Evolutionary conservation across 2,888 invertebrate species (phyloP).

Genomic region (Amiota communis): DNA sequence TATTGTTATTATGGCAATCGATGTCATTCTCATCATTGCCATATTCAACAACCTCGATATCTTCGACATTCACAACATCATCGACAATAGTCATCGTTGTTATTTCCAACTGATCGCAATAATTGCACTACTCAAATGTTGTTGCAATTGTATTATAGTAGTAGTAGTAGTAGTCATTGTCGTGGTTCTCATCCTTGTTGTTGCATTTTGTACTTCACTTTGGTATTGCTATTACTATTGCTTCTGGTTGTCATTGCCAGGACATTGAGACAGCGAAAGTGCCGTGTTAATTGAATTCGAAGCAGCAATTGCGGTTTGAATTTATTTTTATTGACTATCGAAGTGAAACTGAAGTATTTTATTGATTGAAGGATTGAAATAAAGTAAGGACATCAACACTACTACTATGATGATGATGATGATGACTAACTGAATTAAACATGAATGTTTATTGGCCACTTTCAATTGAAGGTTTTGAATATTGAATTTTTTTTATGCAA

Average conservation of each 20-base stretch:
- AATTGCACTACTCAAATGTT: conserved; percentile 51
- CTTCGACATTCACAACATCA: too few relatives aligned
- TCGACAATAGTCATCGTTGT: not conserved
- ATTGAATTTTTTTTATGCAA: too few relatives aligned
- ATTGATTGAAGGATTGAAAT: conserved; percentile 7
- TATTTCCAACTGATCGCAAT: conserved; percentile 40
- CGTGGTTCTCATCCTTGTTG: not conserved
- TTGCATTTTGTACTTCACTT: not conserved
- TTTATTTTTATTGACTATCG: conserved; percentile 40
- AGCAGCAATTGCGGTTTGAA: conserved; percentile 34
- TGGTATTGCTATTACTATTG: not conserved
- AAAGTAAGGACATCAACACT: too few relatives aligned
- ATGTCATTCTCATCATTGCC: conserved; percentile 7
- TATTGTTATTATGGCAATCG: conserved; percentile 23
- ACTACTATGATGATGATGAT: too few relatives aligned
- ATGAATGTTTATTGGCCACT: too few relatives aligned
- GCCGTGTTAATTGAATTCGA: conserved; percentile 57
- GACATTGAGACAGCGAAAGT: not conserved
- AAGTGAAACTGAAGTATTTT: conserved; percentile 14
- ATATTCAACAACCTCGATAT: not conserved
- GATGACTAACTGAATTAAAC: too few relatives aligned
- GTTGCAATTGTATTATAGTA: conserved; percentile 33
- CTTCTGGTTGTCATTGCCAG: conserved; percentile 17
- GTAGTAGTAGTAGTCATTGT: not conserved
- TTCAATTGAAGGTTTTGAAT: too few relatives aligned